Evolutionary conservation across 1,140 invertebrate species (phyloP).

Genomic region (Macrobrachium rosenbergii): DNA sequence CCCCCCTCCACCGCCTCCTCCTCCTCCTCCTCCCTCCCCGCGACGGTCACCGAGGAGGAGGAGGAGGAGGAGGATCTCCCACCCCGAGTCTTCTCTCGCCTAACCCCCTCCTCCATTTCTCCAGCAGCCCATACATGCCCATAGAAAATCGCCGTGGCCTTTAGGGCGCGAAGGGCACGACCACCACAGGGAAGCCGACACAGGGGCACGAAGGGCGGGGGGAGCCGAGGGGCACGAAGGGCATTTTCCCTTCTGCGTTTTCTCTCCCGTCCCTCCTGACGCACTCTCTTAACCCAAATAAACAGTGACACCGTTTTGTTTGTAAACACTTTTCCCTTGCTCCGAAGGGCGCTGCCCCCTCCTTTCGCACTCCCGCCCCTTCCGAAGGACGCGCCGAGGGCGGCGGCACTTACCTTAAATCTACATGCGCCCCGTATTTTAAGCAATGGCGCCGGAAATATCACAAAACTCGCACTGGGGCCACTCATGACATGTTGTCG

Average conservation of each 20-base stretch:
- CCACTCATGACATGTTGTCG: slow-evolving; percentile 66
- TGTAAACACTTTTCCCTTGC: slow-evolving; percentile 40
- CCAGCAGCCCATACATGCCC: neutral
- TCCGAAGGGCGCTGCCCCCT: neutral
- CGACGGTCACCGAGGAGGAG: too few species aligned
- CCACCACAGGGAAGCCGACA: too few species aligned
- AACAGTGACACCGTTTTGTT: slow-evolving; percentile 48
- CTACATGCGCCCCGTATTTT: slow-evolving; percentile 65
- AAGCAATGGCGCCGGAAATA: slow-evolving; percentile 62
- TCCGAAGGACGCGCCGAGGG: slow-evolving; percentile 13
- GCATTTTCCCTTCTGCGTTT: slow-evolving; percentile 32
- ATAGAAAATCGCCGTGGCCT: neutral
- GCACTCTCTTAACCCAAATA: slow-evolving; percentile 56
- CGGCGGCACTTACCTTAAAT: slow-evolving; percentile 57
- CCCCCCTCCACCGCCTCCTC: neutral
- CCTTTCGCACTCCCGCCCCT: neutral
- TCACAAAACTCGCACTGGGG: slow-evolving; percentile 62
- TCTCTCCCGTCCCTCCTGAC: slow-evolving; percentile 43
- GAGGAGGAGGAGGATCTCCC: too few species aligned
- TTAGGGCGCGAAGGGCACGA: too few species aligned
- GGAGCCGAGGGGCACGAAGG: too few species aligned
- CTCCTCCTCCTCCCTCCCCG: neutral
- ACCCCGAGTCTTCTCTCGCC: too few species aligned
- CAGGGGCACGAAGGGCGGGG: too few species aligned
- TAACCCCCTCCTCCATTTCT: too few species aligned